Percentiles rank a stretch among this genome's conserved stretches.
phyloP scores from a whole-genome alignment of 2,797 vertebrate species.

The Pangasius sanitwongsei region DNA sequence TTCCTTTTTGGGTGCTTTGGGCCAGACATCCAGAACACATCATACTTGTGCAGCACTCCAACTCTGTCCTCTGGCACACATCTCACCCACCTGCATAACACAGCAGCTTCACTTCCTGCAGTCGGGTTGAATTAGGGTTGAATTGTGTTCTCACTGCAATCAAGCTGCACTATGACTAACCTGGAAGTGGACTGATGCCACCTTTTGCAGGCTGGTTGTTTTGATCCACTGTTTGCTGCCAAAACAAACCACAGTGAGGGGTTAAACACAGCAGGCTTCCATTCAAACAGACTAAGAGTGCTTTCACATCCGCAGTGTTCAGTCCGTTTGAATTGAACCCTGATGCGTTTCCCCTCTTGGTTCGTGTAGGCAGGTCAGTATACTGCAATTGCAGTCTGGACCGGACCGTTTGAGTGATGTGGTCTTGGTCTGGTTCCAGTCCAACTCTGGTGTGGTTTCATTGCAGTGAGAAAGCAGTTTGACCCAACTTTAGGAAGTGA shows the following conservation, averaged over 20 bases:
- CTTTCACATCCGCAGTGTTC: slow-evolving; percentile 1
- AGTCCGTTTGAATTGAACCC: background rate
- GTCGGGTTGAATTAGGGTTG: slow-evolving; percentile 7
- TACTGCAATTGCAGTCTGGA: background rate
- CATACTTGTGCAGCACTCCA: background rate
- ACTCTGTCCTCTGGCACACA: slow-evolving; percentile 15
- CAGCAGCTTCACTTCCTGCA: slow-evolving; percentile 22
- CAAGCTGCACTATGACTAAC: slow-evolving; percentile 17
- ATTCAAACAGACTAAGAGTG: background rate
- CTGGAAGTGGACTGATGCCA: slow-evolving; percentile 11
- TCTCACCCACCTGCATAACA: slow-evolving; percentile 27
- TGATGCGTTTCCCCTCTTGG: background rate
- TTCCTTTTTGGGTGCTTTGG: background rate
- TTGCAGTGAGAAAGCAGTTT: background rate
- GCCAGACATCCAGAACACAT: background rate
- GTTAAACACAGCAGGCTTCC: slow-evolving; percentile 12
- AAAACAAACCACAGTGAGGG: slow-evolving; percentile 12
- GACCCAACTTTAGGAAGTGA: background rate
- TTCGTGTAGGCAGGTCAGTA: background rate
- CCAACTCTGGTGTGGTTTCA: background rate
- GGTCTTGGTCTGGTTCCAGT: background rate
- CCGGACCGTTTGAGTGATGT: background rate
- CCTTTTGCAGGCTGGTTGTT: background rate
- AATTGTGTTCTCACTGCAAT: slow-evolving; percentile 16
- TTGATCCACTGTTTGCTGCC: background rate